These are phyloP conservation scores for Ictalurus punctatus DNA, from an alignment of 2,113 vertebrate genomes.

Conservation along the genomic window DNA sequence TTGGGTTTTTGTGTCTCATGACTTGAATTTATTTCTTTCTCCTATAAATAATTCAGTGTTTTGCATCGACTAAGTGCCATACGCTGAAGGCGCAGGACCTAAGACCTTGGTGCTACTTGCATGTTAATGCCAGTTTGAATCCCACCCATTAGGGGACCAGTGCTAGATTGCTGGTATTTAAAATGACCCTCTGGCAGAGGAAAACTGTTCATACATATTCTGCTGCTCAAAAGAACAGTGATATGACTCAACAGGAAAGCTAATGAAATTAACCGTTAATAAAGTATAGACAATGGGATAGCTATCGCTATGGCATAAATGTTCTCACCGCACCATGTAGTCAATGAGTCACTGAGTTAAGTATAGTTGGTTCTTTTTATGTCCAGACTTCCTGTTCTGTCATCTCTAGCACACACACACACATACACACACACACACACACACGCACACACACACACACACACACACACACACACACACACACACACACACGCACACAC, in stretches of 20 bases:
- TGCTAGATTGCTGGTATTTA: slow-evolving; percentile 10
- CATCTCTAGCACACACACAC: slow-evolving; percentile 17
- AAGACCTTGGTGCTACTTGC: slow-evolving; percentile 70
- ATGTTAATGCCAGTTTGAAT: slow-evolving; percentile 67
- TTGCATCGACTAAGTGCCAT: slow-evolving; percentile 79
- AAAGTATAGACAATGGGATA: not conserved
- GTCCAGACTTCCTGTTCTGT: slow-evolving; percentile 9
- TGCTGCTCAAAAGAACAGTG: not conserved
- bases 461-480: slow-evolving; percentile 20
- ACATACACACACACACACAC: not conserved
- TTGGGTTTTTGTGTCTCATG: slow-evolving; percentile 64
- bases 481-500: not conserved
- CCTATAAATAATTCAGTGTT: slow-evolving; percentile 80
- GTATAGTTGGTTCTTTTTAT: not conserved
- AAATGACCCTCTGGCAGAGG: slow-evolving; percentile 10
- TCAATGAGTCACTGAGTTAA: not conserved
- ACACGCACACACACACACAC: not conserved
- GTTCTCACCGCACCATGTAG: not conserved
- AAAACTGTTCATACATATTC: slow-evolving; percentile 11
- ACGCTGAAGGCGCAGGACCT: slow-evolving; percentile 72
- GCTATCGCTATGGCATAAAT: not conserved
- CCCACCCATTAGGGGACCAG: slow-evolving; percentile 42
- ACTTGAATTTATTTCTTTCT: slow-evolving; percentile 74
- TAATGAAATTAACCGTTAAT: not conserved
- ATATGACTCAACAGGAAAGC: slow-evolving; percentile 10